Evolutionary conservation across 2,888 invertebrate genomes (phyloP), one percentile per base, ranked within the genome.

Genomic region (Pyrochroa serraticornis): DNA sequence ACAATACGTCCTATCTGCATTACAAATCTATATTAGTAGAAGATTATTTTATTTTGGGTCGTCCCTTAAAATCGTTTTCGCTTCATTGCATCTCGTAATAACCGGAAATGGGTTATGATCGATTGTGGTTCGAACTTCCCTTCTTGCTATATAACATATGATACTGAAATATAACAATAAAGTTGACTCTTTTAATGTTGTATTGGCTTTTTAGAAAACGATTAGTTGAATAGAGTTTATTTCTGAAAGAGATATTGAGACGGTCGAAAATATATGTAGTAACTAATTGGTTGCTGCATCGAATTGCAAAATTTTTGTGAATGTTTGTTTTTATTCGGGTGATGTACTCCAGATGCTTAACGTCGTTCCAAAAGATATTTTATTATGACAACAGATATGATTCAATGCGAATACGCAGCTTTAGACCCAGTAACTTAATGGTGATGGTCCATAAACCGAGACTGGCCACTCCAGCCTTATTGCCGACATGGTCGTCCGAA

Each of bases 361-460:
- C 42, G 52, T 32, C 39, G 53, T 22, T 49, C 41, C 44, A 12
- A 41, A 50, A 50, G 43, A 48, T 56, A 56, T 50, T 39, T 49
- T 44, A 56, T 56, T 56, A 56, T 50, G 56, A 50, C 56, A 56
- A 56, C 13, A 49, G 49, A 58, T 51, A 56, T 60, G 60, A 60
- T 60, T 57, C 60, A 60, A 57, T 60, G 57, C 47, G 45, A 50
- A 57, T 56, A 60, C 60, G 60, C 49, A 57, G 48, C 53, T 50
- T 57, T 51, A 52, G 52, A 39, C 45, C 43, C 46, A 57, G 46
- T 53, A 58, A 54, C 54, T 54, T 60, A 60, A 60, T 60, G 60
- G 60, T 57, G 57, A 60, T 60, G 56, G 60, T 30, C 60, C 53
- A 60, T 60, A 60, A 60, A 60, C 55, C 53, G 60, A 56, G 56